A percentile compares a stretch with the other conserved stretches of the same genome.
These are phyloP conservation scores for Cheilosia scutellata DNA, from an alignment of 2,888 invertebrate genomes.

Conservation along the genomic window DNA sequence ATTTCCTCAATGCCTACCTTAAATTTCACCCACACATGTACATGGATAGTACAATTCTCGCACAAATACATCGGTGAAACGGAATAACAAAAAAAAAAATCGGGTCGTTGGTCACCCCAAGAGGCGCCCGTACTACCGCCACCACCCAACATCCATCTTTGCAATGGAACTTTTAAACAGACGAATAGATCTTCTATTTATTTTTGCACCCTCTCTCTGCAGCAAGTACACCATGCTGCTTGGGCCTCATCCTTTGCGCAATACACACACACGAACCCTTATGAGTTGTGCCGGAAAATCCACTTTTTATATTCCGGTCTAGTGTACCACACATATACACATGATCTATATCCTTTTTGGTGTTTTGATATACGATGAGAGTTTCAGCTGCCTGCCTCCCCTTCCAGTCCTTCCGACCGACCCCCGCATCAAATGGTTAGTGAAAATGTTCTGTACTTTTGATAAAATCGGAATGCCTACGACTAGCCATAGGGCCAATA, in stretches of 20 bases:
- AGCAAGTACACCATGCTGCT: slow-evolving; percentile 46
- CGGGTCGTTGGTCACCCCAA: slow-evolving; percentile 72
- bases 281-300: slow-evolving; percentile 61
- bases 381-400: slow-evolving; percentile 26
- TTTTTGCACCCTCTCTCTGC: slow-evolving; percentile 69
- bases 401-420: slow-evolving; percentile 12
- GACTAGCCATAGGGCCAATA: slow-evolving; percentile 75
- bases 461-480: slow-evolving; percentile 74
- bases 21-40: slow-evolving; percentile 41
- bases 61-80: slow-evolving; percentile 12
- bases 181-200: slow-evolving; percentile 76
- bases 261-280: slow-evolving; percentile 48
- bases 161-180: slow-evolving; percentile 72
- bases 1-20: slow-evolving; percentile 68
- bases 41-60: slow-evolving; percentile 31
- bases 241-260: slow-evolving; percentile 29
- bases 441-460: slow-evolving; percentile 73
- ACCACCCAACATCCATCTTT: slow-evolving; percentile 71
- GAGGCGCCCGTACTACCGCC: slow-evolving; percentile 56
- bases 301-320: slow-evolving; percentile 60
- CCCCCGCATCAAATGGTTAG: slow-evolving; percentile 58
- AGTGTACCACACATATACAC: slow-evolving; percentile 33
- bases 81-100: slow-evolving; percentile 5
- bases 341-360: slow-evolving; percentile 70
- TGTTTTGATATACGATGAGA: slow-evolving; percentile 75